Evolutionary conservation across 2,113 vertebrate genomes (phyloP).

Genomic region (Podilymbus podiceps): DNA sequence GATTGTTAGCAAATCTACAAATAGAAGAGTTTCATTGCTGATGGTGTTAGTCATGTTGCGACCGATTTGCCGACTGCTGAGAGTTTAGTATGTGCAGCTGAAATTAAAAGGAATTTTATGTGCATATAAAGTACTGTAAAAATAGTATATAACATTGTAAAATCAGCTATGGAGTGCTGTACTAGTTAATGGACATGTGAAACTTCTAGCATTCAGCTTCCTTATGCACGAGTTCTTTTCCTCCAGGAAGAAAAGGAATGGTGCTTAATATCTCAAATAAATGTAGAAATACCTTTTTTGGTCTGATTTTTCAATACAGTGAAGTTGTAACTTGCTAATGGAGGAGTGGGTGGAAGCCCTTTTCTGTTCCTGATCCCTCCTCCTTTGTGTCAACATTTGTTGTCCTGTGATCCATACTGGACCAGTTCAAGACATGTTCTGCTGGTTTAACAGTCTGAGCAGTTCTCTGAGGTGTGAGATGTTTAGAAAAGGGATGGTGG

Average conservation of each 20-base stretch:
- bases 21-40: constrained; percentile 40
- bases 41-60: constrained; percentile 38
- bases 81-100: constrained; percentile 41
- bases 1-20: constrained; percentile 10
- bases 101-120: constrained; percentile 43
- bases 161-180: constrained; percentile 54
- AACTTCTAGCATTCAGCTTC: constrained; percentile 43
- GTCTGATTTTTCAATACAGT: constrained; percentile 26
- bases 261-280: constrained; percentile 62
- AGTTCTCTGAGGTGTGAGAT: background rate
- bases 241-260: constrained; percentile 53
- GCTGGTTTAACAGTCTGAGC: rapidly evolving
- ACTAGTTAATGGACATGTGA: constrained; percentile 40
- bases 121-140: constrained; percentile 62
- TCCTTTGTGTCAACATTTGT: background rate
- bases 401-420: background rate
- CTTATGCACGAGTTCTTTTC: constrained; percentile 51
- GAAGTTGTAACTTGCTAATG: background rate
- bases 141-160: constrained; percentile 54
- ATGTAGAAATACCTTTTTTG: constrained; percentile 45
- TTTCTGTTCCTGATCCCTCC: background rate
- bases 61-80: constrained; percentile 23
- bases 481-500: background rate
- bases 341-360: background rate
- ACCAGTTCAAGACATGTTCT: background rate